Evolutionary conservation across 2,888 invertebrate genomes (phyloP), one percentile per base, ranked within the genome.

Genomic region (Habroteleia sp.): DNA sequence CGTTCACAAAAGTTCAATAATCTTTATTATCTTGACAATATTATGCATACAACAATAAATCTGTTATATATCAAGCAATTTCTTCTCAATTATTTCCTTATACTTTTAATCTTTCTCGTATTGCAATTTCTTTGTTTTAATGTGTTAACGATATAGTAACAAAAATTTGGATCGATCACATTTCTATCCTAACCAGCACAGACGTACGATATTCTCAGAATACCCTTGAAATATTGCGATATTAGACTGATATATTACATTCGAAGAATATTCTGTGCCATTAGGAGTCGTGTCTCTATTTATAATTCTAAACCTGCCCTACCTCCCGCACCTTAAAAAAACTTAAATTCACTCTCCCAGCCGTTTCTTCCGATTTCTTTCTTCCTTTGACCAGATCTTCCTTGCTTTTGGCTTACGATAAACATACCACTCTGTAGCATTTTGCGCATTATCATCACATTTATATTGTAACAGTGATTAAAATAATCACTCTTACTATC

Each of bases 381-480:
- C 6, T 56, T 50, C n/a, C n/a, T n/a, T n/a, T n/a, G n/a, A n/a
- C n/a, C n/a, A n/a, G n/a, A n/a, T n/a, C n/a, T n/a, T n/a, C n/a
- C n/a, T n/a, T n/a, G n/a, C n/a, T 39, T 56, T 66, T 76, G 58
- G 44, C 77, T 76, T 74, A 74, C 78, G 17, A 41, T n/a, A n/a
- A n/a, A n/a, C n/a, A n/a, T n/a, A n/a, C n/a, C n/a, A n/a, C n/a
- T n/a, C n/a, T n/a, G 78, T 46, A n/a, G 56, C 54, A 25, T 17
- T 35, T 25, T 7, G 39, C 72, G 80, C 77, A 77, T 78, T 77
- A 69, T 78, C 77, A 74, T 78, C 79, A 79, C 80, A 79, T 79
- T 77, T 79, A 78, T 77, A 79, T 79, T 76, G 76, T 78, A 63
- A 75, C 46, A 27, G 13, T 27, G 68, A 44, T 50, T 42, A 58